Evolutionary conservation across 2,797 vertebrate genomes (phyloP).

Genomic region (Coregonus ussuriensis): DNA sequence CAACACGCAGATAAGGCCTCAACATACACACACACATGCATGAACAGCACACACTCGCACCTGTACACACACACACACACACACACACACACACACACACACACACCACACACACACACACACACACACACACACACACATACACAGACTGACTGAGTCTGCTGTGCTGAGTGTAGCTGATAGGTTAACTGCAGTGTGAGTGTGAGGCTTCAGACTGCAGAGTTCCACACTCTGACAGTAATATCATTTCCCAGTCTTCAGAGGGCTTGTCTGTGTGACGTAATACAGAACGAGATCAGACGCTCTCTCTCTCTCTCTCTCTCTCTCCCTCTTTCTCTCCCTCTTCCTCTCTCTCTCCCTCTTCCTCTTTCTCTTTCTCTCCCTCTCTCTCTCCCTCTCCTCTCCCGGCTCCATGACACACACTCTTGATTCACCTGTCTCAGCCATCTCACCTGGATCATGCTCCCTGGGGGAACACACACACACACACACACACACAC

Average conservation of each 20-base stretch:
- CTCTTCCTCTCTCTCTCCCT: neutral
- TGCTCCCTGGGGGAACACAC: neutral
- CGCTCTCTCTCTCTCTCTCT: slow-evolving; percentile 12
- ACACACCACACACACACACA: slow-evolving; percentile 2
- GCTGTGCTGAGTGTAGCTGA: neutral
- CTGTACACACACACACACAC: slow-evolving; percentile 7
- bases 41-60: neutral
- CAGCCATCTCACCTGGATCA: slow-evolving; percentile 10
- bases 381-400: neutral
- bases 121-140: neutral
- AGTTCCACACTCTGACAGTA: slow-evolving; percentile 6
- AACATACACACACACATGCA: slow-evolving; percentile 1
- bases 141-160: slow-evolving; percentile 3
- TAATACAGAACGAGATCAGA: slow-evolving; percentile 12
- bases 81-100: neutral
- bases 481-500: slow-evolving; percentile 20
- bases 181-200: neutral
- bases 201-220: neutral
- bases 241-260: slow-evolving; percentile 16
- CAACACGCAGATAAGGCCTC: slow-evolving; percentile 35
- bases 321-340: neutral
- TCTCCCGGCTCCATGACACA: neutral
- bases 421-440: slow-evolving; percentile 1
- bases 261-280: slow-evolving; percentile 17
- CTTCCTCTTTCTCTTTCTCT: no score